Evolutionary conservation across 2,797 vertebrate genomes (phyloP), one percentile per base, ranked within the genome.

Genomic region (Poecile montanus): DNA sequence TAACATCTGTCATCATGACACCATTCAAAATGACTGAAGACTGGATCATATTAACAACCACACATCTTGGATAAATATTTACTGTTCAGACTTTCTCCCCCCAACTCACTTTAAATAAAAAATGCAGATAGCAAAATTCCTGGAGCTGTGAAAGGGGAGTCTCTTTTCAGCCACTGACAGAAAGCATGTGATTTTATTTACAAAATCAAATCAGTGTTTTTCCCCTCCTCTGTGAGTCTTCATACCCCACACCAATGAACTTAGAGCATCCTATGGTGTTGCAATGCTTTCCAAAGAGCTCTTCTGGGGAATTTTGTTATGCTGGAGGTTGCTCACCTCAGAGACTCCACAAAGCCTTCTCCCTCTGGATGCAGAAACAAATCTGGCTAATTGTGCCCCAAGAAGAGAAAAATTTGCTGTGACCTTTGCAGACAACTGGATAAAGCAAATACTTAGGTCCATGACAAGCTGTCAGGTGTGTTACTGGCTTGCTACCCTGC

Each of bases 31-130:
- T 91, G 90, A 94, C 91, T 93, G 96, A 97, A 94, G 94, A 93
- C 95, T 95, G 95, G 95, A 94, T 80, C 81, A n/a, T 78, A 96
- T 94, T 96, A 96, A 95, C 90, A 95, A 88, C 90, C 81, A 96
- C 91, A 94, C 93, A 95, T 95, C 90, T 96, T 94, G 86, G 78
- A 96, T 93, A 97, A 97, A 97, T 96, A 96, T 97, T 97, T 96
- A 95, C 75, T 40, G 61, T 93, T 89, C 70, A 44, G 84, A 38
- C 19, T 44, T 54, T 79, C 36, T 29, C 9, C 40, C 50, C 44
- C 32, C 10, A 4, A 3, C 15, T 0, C 15, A 42, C 22, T 58
- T 88, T 91, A 56, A 94, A 85, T 47, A 18, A 95, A 89, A 93
- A 93, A 82, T 3, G 29, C 62, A 95, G 65, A 94, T 65, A 91